Evolutionary conservation across 2,888 invertebrate genomes (phyloP).

Genomic region (Baronia brevicornis): DNA sequence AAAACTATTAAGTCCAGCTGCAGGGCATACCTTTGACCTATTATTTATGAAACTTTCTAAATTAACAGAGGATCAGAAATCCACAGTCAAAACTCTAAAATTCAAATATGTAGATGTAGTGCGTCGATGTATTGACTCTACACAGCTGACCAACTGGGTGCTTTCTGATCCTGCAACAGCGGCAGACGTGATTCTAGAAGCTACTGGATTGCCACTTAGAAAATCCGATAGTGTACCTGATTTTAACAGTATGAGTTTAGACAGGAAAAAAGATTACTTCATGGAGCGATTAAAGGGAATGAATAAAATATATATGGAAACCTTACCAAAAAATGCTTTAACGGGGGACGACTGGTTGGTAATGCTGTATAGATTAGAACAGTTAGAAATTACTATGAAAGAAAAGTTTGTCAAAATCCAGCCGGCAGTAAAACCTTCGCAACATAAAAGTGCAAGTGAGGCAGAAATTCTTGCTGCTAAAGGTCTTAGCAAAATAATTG

Average conservation of each 20-base stretch:
- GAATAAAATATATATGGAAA: slow-evolving; percentile 53
- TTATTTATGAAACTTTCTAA: slow-evolving; percentile 54
- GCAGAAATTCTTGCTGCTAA: slow-evolving; percentile 64
- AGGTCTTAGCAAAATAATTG: slow-evolving; percentile 63
- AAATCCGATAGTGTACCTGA: slow-evolving; percentile 40
- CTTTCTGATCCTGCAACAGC: slow-evolving; percentile 50
- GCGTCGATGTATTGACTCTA: slow-evolving; percentile 49
- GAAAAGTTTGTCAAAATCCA: slow-evolving; percentile 42
- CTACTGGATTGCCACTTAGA: slow-evolving; percentile 45
- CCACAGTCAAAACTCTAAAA: slow-evolving; percentile 46
- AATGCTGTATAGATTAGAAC: slow-evolving; percentile 52
- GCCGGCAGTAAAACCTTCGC: slow-evolving; percentile 26
- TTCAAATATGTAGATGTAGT: slow-evolving; percentile 60
- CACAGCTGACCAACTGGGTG: slow-evolving; percentile 48
- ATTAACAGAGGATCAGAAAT: slow-evolving; percentile 48
- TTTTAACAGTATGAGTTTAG: slow-evolving; percentile 33
- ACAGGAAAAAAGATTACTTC: slow-evolving; percentile 52
- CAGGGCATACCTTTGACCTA: slow-evolving; percentile 52
- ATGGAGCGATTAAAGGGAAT: slow-evolving; percentile 44
- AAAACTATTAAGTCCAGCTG: slow-evolving; percentile 42
- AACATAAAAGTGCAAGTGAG: slow-evolving; percentile 39
- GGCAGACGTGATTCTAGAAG: slow-evolving; percentile 48
- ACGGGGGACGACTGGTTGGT: slow-evolving; percentile 63
- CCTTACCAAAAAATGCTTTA: slow-evolving; percentile 47
- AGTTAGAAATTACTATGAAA: slow-evolving; percentile 46